Percentiles rank a stretch among this genome's conserved stretches.
Evolutionary conservation across 2,888 invertebrate species (phyloP).

Genomic region (Acanthosepion lycidas): DNA sequence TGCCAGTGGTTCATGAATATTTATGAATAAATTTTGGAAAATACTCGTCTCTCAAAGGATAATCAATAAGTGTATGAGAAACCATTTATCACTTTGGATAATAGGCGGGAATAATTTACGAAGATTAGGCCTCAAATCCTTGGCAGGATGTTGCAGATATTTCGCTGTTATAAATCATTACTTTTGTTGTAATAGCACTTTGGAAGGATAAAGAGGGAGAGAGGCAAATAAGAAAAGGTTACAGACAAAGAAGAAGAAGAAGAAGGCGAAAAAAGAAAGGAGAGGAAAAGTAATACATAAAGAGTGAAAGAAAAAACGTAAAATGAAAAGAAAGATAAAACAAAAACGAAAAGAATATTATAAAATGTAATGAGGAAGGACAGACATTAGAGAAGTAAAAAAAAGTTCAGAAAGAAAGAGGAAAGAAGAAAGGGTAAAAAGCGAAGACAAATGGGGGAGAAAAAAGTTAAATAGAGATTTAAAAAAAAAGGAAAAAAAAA

Average conservation of each 20-base stretch:
- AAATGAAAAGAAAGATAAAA: not conserved
- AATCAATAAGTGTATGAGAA: slow-evolving; percentile 33
- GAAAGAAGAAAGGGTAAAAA: no score
- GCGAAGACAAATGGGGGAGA: not conserved
- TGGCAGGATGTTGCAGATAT: slow-evolving; percentile 33
- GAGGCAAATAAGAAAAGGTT: not conserved
- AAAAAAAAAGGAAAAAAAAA: not conserved
- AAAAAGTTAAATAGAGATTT: not conserved
- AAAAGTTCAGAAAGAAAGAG: no score
- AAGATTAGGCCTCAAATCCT: slow-evolving; percentile 17
- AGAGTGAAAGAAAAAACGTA: not conserved
- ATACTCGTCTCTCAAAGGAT: slow-evolving; percentile 33
- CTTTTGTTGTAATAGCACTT: not conserved
- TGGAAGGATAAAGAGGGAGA: not conserved
- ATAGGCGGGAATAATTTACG: slow-evolving; percentile 15
- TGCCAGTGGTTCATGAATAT: slow-evolving; percentile 20
- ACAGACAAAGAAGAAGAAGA: not conserved
- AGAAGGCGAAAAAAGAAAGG: not conserved
- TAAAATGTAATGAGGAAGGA: no score
- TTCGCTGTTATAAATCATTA: slow-evolving; percentile 22
- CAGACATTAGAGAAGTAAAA: no score
- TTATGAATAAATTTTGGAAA: slow-evolving; percentile 13
- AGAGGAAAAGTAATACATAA: not conserved
- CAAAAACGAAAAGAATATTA: no score
- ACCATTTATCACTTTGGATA: slow-evolving; percentile 33